Evolutionary conservation across 1,140 invertebrate genomes (phyloP), one percentile per base, ranked within the genome.

Genomic region (Rhagoletis pomonella): DNA sequence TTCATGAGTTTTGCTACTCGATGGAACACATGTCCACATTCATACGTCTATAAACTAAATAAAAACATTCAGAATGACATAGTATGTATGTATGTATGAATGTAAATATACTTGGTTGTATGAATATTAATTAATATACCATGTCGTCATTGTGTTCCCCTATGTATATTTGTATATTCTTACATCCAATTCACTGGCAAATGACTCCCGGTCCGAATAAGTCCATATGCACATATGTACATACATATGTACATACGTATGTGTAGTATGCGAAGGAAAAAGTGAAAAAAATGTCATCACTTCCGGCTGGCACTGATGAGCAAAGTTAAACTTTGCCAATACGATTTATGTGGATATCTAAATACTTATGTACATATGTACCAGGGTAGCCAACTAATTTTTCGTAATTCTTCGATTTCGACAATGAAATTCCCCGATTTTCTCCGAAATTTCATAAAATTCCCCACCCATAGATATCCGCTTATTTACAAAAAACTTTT

Each of bases 61-160:
- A 29, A 29, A 55, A 55, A 7, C 50, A 55, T 55, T 10, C 10
- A 55, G 50, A 55, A 55, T 17, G 17, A 4, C 60, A 62, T 14
- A 62, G 10, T 29, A 14, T n/a, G 17, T 4, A 14, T 62, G 5
- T 9, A 62, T 62, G 7, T n/a, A 62, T 14, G 14, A 4, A 62
- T 62, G 60, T n/a, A 62, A 14, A 12, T 62, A 62, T 39, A 73
- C 17, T 17, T 44, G 42, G 12, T 3, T 47, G 5, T 44, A 42
- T 73, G 39, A 73, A 73, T 47, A 73, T 73, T 73, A 73, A 73
- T 73, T 44, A 73, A 73, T 73, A 73, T 73, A 17, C 39, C 67
- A 73, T 73, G 67, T 73, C 39, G 67, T 73, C 39, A 73, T 42
- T 73, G 67, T 47, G 67, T 73, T 73, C 67, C 39, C 67, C 67